Evolutionary conservation across 2,113 vertebrate genomes (phyloP), one percentile per base, ranked within the genome.

Genomic region (Caranx ignobilis): DNA sequence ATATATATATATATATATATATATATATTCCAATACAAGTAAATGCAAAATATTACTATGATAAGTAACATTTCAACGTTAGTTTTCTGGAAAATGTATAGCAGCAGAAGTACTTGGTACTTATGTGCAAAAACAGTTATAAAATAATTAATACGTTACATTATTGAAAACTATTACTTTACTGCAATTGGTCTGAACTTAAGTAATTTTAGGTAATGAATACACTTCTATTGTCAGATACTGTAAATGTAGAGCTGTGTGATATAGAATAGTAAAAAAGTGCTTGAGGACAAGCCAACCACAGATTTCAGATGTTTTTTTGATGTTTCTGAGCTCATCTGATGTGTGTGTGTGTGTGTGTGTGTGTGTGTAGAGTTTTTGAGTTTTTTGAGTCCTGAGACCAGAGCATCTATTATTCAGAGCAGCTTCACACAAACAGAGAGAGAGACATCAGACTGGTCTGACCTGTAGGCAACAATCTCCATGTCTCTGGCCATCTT

Each of bases 401-500:
- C 16, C 47, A 48, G 11, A 48, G 6, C 47, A 48, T 48, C 2
- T 21, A n/a, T n/a, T 21, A 21, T 64, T 56, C 48, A 65, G 47
- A 39, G 21, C 48, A 34, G 35, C 31, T 50, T 73, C 0, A 26
- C 26, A 32, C 34, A 31, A 45, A 52, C 32, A 64, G 45, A 26
- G 26, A 26, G 26, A 47, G 16, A 37, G 37, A 37, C 37, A 8
- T 31, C 4, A 50, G 16, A 47, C 15, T 26, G 16, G 2, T 31
- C 75, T 86, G 67, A 95, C 95, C 95, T 95, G 90, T 94, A 95
- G 60, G 94, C 94, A 15, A 88, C 65, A 1, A 95, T 95, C 87
- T 95, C 95, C 50, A 95, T 90, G 54, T 95, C 94, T 87, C 93
- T 90, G 71, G 92, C 90, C 94, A 95, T 95, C 87, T 95, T 95